Evolutionary conservation across 2,888 invertebrate genomes (phyloP).

Genomic region (Parnassius glacialis): DNA sequence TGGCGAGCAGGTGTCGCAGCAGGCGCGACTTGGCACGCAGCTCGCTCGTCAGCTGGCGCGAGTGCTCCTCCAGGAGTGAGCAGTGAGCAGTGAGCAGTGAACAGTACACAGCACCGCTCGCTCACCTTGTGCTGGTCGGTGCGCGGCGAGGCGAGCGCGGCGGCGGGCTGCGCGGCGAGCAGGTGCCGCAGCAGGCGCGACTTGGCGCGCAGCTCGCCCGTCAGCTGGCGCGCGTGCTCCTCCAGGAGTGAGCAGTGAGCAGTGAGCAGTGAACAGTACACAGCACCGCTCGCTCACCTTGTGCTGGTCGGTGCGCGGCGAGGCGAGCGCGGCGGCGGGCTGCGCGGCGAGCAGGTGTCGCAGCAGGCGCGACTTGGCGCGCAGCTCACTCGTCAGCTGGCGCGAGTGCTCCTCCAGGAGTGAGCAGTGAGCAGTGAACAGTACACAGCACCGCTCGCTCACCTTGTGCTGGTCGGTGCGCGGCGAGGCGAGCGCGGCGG

Average conservation of each 20-base stretch:
- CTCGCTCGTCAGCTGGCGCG: slow-evolving; percentile 89
- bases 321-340: slow-evolving; percentile 91
- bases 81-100: too few species aligned
- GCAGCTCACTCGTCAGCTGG: slow-evolving; percentile 90
- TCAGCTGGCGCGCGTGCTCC: slow-evolving; percentile 92
- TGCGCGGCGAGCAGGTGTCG: slow-evolving; percentile 91
- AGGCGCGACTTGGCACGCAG: slow-evolving; percentile 92
- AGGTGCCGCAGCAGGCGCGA: slow-evolving; percentile 91
- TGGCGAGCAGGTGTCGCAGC: slow-evolving; percentile 90
- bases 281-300: slow-evolving; percentile 80
- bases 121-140: slow-evolving; percentile 90
- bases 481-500: slow-evolving; percentile 89
- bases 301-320: slow-evolving; percentile 87
- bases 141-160: slow-evolving; percentile 87
- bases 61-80: slow-evolving; percentile 97
- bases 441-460: not conserved
- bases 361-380: slow-evolving; percentile 92
- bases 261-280: slow-evolving; percentile 78
- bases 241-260: too few species aligned
- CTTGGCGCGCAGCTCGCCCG: slow-evolving; percentile 92
- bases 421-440: slow-evolving; percentile 90
- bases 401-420: slow-evolving; percentile 96
- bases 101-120: not conserved
- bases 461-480: slow-evolving; percentile 92
- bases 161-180: slow-evolving; percentile 90